phyloP scores from a whole-genome alignment of 2,113 vertebrate genomes.

The Alectura lathami region DNA sequence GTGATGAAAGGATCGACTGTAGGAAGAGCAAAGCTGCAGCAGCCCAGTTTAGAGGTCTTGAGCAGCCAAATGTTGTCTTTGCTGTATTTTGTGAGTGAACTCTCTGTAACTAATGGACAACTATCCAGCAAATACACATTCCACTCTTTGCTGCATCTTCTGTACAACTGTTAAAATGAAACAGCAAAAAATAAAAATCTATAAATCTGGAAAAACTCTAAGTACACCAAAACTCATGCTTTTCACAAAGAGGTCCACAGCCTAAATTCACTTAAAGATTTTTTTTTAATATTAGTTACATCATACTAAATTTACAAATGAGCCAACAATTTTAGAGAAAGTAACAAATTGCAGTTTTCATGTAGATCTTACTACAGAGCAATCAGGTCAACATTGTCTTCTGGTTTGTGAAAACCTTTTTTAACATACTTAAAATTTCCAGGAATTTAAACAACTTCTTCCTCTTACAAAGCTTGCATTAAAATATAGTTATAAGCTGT shows the following conservation, averaged over 20 bases:
- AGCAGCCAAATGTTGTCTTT: neutral
- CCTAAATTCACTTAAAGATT: neutral
- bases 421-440: neutral
- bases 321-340: neutral
- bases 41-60: neutral
- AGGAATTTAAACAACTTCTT: neutral
- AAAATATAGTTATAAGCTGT: constrained; percentile 28
- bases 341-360: neutral
- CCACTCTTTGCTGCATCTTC: neutral
- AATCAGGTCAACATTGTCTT: neutral
- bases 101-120: neutral
- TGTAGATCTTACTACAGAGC: neutral
- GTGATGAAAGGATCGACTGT: neutral
- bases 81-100: neutral
- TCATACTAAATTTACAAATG: neutral
- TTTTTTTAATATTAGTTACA: neutral
- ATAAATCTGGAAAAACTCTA: neutral
- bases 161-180: neutral
- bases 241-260: neutral
- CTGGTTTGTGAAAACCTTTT: neutral
- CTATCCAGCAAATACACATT: neutral
- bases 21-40: neutral
- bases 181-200: neutral
- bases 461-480: neutral
- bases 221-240: rapidly evolving